Evolutionary conservation across 2,888 invertebrate species (phyloP).

Genomic region (Cataglyphis rosenhaueri): DNA sequence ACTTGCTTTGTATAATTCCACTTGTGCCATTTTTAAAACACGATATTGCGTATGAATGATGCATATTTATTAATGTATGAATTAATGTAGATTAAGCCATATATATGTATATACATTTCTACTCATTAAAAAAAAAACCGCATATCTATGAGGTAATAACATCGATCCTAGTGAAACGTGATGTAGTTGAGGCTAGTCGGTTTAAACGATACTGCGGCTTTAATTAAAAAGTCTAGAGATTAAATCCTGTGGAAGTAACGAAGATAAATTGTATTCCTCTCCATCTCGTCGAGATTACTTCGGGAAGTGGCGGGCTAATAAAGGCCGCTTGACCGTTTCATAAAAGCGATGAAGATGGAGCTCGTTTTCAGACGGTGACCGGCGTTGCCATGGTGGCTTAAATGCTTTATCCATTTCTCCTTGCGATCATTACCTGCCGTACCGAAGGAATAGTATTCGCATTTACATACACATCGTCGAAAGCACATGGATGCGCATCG

Average conservation of each 20-base stretch:
- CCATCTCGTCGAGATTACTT: conserved; percentile 47
- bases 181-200: conserved; percentile 16
- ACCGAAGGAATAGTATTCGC: conserved; percentile 19
- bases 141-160: conserved; percentile 40
- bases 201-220: conserved; percentile 40
- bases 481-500: conserved; percentile 3
- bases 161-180: conserved; percentile 26
- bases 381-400: conserved; percentile 18
- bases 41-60: neutral
- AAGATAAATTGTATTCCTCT: conserved; percentile 54
- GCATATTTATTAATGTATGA: conserved; percentile 28
- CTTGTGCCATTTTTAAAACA: neutral
- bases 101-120: neutral
- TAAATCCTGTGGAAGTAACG: conserved; percentile 50
- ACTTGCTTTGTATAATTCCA: neutral
- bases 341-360: conserved; percentile 68
- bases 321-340: conserved; percentile 70
- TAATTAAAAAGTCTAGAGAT: conserved; percentile 56
- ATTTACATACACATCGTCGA: conserved; percentile 35
- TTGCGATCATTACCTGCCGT: conserved; percentile 24
- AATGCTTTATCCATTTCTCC: conserved; percentile 46
- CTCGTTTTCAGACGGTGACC: conserved; percentile 8
- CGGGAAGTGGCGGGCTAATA: conserved; percentile 62
- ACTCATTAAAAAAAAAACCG: neutral
- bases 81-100: conserved; percentile 23